phyloP scores from a whole-genome alignment of 2,797 vertebrate genomes.

The Phataginus tetradactyla region DNA sequence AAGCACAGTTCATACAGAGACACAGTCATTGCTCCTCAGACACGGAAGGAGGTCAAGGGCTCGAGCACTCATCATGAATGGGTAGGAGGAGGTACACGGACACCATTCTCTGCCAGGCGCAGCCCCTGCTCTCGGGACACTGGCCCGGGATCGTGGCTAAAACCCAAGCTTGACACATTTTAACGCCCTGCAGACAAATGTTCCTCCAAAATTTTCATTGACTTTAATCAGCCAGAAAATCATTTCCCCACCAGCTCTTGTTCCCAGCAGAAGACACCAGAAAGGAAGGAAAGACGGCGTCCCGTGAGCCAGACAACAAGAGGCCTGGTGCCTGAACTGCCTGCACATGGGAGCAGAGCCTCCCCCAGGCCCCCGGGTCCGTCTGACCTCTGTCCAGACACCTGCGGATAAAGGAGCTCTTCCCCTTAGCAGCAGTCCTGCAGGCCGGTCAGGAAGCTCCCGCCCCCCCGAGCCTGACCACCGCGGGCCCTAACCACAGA shows the following conservation, averaged over 20 bases:
- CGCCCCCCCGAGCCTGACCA: too few species aligned
- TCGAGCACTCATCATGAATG: rapidly evolving
- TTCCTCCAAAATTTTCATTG: not conserved
- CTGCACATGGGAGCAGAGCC: rapidly evolving
- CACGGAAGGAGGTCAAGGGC: too few species aligned
- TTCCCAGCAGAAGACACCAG: not conserved
- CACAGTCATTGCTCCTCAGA: not conserved
- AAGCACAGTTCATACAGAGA: rapidly evolving
- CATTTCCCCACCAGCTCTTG: not conserved
- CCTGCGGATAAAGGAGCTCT: not conserved
- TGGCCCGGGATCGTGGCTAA: not conserved
- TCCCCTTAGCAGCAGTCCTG: not conserved
- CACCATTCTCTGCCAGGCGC: not conserved
- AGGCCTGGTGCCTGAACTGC: not conserved
- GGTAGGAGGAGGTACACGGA: not conserved
- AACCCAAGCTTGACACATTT: not conserved
- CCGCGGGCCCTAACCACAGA: not conserved
- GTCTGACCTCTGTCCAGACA: not conserved
- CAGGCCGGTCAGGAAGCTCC: not conserved
- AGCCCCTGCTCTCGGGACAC: not conserved
- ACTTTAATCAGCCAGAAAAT: not conserved
- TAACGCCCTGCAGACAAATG: not conserved
- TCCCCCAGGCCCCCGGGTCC: rapidly evolving
- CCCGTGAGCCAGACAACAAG: not conserved
- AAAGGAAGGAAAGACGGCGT: not conserved